Evolutionary conservation across 1,140 invertebrate genomes (phyloP), one percentile per base, ranked within the genome.

Genomic region (Aplysia californica): DNA sequence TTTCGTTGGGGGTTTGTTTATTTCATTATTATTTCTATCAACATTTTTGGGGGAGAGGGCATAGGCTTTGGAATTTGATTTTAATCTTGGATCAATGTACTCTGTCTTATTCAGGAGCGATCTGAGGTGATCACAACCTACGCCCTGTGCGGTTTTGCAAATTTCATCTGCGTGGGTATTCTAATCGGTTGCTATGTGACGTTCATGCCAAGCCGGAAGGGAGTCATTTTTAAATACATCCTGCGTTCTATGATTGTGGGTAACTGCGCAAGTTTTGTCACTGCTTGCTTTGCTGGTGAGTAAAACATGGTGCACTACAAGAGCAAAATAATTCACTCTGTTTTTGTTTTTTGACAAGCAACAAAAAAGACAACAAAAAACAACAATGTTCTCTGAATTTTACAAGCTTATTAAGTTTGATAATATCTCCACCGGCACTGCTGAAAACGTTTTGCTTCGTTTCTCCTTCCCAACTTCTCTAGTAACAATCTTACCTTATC

Each of bases 71-170:
- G n/a, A n/a, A n/a, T n/a, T n/a, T n/a, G n/a, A n/a, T n/a, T n/a
- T n/a, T n/a, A n/a, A n/a, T n/a, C n/a, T n/a, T 26, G 21, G 3
- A 72, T 18, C 3, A 15, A 23, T 23, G 18, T 4, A 2, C 38
- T 35, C 39, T 50, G 36, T 73, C 36, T n/a, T 33, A 73, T 74
- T 18, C 65, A 95, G 94, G 86, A 89, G 6, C 90, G 96, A 86
- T 92, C 94, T 70, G 92, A 94, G 81, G 92, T 94, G 0, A 96
- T 99, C 44, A 94, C 96, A 0, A 98, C 97, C 0, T 99, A 95
- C 86, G 95, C 97, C 0, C 92, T 99, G 20, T 98, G 97, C 86
- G 97, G 97, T 0, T 99, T 99, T 90, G 94, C 96, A 0, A 99
- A 99, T 92, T 95, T 97, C 1, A 92, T 93, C 2, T 96, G 96